Percentiles rank a stretch among this genome's conserved stretches.
These are phyloP conservation scores for Cyprinella venusta DNA, from an alignment of 2,797 vertebrate genomes.

Conservation along the genomic window DNA sequence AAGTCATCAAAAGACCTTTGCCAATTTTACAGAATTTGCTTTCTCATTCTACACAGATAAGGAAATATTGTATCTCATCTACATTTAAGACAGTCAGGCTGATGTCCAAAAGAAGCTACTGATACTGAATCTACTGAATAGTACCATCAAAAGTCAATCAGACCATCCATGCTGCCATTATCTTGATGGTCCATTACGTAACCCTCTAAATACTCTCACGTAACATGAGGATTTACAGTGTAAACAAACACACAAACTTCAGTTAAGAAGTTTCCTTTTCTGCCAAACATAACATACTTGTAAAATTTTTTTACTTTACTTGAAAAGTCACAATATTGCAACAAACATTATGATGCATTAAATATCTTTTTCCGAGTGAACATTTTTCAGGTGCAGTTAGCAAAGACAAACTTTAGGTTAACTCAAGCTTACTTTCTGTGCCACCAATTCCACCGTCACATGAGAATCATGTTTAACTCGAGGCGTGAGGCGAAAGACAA, in stretches of 20 bases:
- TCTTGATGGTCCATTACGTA: not conserved
- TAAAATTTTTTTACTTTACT: not conserved
- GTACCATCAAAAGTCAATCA: not conserved
- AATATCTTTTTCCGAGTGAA: not conserved
- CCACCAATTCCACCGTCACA: slow-evolving; percentile 17
- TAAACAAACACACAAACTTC: too few species aligned
- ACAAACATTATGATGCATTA: not conserved
- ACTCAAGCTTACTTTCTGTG: slow-evolving; percentile 28
- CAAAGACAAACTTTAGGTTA: not conserved
- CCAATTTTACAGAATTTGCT: too few species aligned
- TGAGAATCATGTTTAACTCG: slow-evolving; percentile 1
- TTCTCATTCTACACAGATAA: not conserved
- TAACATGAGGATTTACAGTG: not conserved
- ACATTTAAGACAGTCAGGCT: not conserved
- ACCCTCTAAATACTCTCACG: not conserved
- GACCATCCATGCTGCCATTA: not conserved
- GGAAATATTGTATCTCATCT: not conserved
- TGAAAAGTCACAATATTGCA: not conserved
- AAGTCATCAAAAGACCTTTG: not conserved
- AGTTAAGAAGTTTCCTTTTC: not conserved
- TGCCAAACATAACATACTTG: not conserved
- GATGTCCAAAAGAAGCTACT: not conserved
- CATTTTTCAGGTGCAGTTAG: not conserved
- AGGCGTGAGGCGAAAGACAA: slow-evolving; percentile 12
- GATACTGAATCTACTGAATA: not conserved